Percentiles rank a stretch among this genome's conserved stretches.
Conservation (phyloP, 2,888 invertebrate genomes). For the Pediacus dermestoides region DNA sequence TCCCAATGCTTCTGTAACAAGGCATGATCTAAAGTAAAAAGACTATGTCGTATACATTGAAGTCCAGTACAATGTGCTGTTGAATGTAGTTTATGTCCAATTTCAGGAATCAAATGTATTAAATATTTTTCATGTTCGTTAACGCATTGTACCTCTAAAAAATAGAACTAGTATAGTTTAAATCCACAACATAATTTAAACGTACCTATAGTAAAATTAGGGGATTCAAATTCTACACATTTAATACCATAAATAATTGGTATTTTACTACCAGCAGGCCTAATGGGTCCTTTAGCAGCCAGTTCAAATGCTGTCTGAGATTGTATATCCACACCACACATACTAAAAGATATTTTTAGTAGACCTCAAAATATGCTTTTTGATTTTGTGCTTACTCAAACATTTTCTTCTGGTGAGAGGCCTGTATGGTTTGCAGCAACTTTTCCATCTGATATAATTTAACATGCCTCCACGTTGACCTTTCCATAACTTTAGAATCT, state of each 20-base stretch:
- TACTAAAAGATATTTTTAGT: slow-evolving; percentile 48
- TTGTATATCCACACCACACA: slow-evolving; percentile 75
- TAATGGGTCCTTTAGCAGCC: slow-evolving; percentile 74
- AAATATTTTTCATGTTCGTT: slow-evolving; percentile 82
- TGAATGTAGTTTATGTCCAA: slow-evolving; percentile 75
- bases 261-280: slow-evolving; percentile 66
- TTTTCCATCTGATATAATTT: slow-evolving; percentile 66
- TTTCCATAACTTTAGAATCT: slow-evolving; percentile 68
- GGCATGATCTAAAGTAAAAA: slow-evolving; percentile 72
- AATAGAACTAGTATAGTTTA: slow-evolving; percentile 7
- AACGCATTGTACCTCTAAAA: slow-evolving; percentile 77
- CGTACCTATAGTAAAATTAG: slow-evolving; percentile 80
- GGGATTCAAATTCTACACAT: slow-evolving; percentile 75
- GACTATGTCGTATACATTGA: slow-evolving; percentile 78
- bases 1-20: slow-evolving; percentile 81
- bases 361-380: slow-evolving; percentile 2
- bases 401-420: slow-evolving; percentile 82
- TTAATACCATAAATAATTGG: slow-evolving; percentile 84
- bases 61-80: slow-evolving; percentile 77
- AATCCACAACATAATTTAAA: background rate
- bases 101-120: slow-evolving; percentile 73
- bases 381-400: slow-evolving; percentile 64
- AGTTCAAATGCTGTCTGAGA: slow-evolving; percentile 89
- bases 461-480: slow-evolving; percentile 68
- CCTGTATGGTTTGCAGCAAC: slow-evolving; percentile 75